A percentile compares a stretch with the other conserved stretches of the same genome.
These are phyloP conservation scores for Macroteleia sp. DNA, from an alignment of 2,888 invertebrate species.

Conservation along the genomic window DNA sequence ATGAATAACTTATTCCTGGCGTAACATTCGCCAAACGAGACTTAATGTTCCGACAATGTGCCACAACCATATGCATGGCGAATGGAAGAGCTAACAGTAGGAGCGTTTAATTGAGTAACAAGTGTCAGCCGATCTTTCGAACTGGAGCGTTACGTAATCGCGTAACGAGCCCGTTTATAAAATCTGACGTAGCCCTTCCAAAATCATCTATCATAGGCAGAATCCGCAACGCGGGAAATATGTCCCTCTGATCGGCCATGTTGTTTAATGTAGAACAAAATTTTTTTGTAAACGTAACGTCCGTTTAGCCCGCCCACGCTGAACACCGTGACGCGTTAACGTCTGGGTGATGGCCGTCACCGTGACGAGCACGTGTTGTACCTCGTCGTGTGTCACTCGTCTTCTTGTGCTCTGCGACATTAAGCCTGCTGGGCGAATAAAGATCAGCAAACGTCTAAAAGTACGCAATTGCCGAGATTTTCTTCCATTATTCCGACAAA, in stretches of 20 bases:
- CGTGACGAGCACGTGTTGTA: constrained; percentile 83
- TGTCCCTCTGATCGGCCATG: constrained; percentile 45
- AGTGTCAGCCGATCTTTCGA: constrained; percentile 42
- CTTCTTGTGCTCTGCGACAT: constrained; percentile 65
- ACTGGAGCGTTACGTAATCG: constrained; percentile 47
- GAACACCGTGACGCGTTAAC: constrained; percentile 74
- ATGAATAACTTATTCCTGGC: too few species aligned
- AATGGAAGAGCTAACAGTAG: constrained; percentile 28
- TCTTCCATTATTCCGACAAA: constrained; percentile 51
- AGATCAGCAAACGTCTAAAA: constrained; percentile 64
- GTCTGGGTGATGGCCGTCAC: constrained; percentile 82
- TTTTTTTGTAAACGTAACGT: constrained; percentile 68
- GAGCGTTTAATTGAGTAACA: constrained; percentile 51
- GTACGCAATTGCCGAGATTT: neutral
- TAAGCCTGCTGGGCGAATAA: constrained; percentile 63
- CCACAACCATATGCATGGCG: constrained; percentile 39
- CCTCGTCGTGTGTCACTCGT: constrained; percentile 81
- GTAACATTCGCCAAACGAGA: too few species aligned
- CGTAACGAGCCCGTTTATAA: constrained; percentile 10
- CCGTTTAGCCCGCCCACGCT: constrained; percentile 81
- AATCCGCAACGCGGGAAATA: constrained; percentile 14
- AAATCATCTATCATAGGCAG: constrained; percentile 9
- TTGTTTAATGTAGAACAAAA: constrained; percentile 45
- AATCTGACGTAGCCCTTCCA: neutral
- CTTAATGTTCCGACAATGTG: constrained; percentile 24